Percentiles rank a stretch among this genome's conserved stretches.
Conservation (phyloP, 2,888 invertebrate genomes). For the Lepidocyrtoides sp. region DNA sequence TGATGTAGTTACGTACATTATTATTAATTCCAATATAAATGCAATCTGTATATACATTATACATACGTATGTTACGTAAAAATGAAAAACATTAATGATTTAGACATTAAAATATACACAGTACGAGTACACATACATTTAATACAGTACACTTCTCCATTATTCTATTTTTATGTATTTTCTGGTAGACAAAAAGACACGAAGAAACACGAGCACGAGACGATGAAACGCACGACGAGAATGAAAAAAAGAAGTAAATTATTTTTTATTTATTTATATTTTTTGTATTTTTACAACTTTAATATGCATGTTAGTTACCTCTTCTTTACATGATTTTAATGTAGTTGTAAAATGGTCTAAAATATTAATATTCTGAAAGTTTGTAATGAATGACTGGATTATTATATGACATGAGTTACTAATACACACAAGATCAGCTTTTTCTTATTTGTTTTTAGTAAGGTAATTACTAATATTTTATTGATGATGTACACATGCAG, state of each 20-base stretch:
- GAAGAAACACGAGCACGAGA: too few relatives aligned
- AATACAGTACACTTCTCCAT: too few relatives aligned
- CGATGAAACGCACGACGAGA: too few relatives aligned
- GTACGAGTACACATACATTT: background rate
- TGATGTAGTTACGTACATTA: too few relatives aligned
- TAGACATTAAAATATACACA: background rate
- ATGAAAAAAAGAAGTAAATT: too few relatives aligned
- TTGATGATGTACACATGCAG: background rate
- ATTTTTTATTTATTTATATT: too few relatives aligned
- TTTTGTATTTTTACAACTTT: too few relatives aligned
- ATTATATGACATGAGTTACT: constrained; percentile 17
- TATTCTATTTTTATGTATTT: background rate
- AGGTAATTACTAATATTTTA: background rate
- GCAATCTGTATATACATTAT: background rate
- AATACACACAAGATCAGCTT: background rate
- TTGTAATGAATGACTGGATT: constrained; percentile 33
- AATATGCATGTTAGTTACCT: background rate
- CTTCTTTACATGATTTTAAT: background rate
- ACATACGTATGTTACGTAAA: background rate
- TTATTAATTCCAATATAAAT: constrained; percentile 3
- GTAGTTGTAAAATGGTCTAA: background rate
- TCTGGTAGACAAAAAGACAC: too few relatives aligned
- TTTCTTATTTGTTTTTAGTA: background rate
- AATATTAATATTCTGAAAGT: constrained; percentile 10
- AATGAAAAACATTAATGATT: background rate